Conservation (phyloP, 2,797 vertebrate species). For the Delichon dasypus region DNA sequence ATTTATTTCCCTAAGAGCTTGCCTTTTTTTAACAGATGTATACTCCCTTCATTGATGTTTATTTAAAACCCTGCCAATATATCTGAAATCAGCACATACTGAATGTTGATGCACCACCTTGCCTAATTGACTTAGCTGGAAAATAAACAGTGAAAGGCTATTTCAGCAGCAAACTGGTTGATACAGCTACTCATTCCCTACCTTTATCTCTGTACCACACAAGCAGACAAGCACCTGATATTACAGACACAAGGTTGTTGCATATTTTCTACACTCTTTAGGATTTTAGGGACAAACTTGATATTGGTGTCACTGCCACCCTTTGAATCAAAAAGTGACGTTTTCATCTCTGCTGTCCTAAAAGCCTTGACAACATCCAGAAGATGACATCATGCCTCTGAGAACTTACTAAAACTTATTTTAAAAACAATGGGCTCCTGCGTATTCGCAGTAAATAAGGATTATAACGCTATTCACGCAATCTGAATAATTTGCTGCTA, state of each 20-base stretch:
- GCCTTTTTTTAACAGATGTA: slow-evolving; percentile 19
- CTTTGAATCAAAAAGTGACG: background rate
- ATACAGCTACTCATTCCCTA: slow-evolving; percentile 55
- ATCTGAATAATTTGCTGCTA: slow-evolving; percentile 65
- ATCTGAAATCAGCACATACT: slow-evolving; percentile 44
- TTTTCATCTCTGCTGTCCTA: background rate
- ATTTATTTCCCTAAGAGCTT: slow-evolving; percentile 51
- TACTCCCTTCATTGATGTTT: slow-evolving; percentile 28
- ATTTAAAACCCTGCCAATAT: slow-evolving; percentile 39
- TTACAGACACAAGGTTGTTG: slow-evolving; percentile 13
- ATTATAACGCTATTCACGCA: slow-evolving; percentile 52
- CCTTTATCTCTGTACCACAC: slow-evolving; percentile 67
- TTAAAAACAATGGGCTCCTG: slow-evolving; percentile 2
- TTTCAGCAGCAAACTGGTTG: slow-evolving; percentile 82
- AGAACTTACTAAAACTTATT: background rate
- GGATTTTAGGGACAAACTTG: background rate
- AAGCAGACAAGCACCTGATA: slow-evolving; percentile 29
- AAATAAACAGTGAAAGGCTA: slow-evolving; percentile 76
- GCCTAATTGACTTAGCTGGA: slow-evolving; percentile 60
- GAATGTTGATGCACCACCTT: slow-evolving; percentile 49
- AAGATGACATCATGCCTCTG: background rate
- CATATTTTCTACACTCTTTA: slow-evolving; percentile 2
- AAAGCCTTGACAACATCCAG: background rate
- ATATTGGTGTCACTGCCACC: background rate
- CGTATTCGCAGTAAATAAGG: background rate